These are phyloP conservation scores for Protosalanx chinensis DNA, from an alignment of 2,797 vertebrate species.

Conservation along the genomic window DNA sequence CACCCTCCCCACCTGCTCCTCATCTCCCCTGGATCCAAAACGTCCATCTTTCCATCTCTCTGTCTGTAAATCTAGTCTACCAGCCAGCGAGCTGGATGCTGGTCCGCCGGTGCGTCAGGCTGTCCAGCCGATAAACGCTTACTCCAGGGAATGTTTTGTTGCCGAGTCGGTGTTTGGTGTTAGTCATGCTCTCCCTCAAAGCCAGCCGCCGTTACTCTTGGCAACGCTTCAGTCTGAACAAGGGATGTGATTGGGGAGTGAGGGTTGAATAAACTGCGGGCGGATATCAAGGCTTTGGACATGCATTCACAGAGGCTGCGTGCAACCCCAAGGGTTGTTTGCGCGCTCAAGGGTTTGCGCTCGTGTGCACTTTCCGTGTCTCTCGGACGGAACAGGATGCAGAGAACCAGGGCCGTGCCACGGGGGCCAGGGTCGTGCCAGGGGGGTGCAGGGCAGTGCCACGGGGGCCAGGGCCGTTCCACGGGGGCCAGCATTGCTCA, in stretches of 20 bases:
- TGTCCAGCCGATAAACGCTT: constrained; percentile 4
- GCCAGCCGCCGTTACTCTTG: constrained; percentile 52
- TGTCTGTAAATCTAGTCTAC: neutral
- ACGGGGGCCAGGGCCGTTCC: no score
- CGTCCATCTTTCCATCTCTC: neutral
- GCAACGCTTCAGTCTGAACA: constrained; percentile 38
- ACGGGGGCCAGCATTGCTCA: neutral
- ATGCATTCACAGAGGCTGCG: constrained; percentile 44
- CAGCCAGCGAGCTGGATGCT: no score
- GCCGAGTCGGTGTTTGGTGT: constrained; percentile 51
- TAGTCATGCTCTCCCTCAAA: constrained; percentile 53
- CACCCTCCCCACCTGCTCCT: neutral
- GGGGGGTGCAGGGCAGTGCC: no score
- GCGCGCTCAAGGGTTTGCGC: neutral
- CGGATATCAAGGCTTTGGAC: constrained; percentile 55
- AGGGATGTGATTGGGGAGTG: constrained; percentile 33
- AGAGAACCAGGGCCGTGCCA: neutral
- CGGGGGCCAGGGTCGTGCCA: no score
- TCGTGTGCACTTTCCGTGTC: neutral
- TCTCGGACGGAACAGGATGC: neutral
- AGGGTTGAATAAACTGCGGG: constrained; percentile 25
- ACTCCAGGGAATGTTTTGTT: constrained; percentile 8
- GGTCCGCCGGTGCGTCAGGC: constrained; percentile 12
- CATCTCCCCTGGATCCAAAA: neutral
- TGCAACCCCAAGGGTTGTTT: constrained; percentile 24